phyloP scores from a whole-genome alignment of 2,888 invertebrate genomes.

The Pasiphila rectangulata region DNA sequence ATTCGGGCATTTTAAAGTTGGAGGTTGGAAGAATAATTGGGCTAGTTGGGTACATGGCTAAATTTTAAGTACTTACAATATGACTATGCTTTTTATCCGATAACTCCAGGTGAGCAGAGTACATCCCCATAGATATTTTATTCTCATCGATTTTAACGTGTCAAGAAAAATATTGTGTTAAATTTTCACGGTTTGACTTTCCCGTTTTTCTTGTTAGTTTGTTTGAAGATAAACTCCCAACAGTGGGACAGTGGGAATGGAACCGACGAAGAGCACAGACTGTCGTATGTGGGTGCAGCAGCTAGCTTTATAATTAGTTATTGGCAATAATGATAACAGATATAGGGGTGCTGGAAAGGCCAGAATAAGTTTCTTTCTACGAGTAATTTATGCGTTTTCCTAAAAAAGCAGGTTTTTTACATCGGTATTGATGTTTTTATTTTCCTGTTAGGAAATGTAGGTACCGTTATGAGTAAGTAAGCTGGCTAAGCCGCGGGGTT shows the following conservation, averaged over 20 bases:
- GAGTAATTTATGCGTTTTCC: background rate
- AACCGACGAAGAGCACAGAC: background rate
- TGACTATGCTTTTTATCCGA: background rate
- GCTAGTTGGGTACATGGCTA: no score
- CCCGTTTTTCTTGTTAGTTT: no score
- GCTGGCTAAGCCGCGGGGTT: no score
- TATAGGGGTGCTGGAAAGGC: constrained; percentile 18
- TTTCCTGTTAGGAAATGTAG: background rate
- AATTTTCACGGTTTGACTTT: no score
- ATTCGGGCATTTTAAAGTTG: no score
- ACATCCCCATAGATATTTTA: constrained; percentile 2
- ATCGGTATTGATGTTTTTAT: background rate
- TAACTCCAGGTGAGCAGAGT: background rate
- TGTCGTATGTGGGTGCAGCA: constrained; percentile 15
- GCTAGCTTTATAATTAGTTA: constrained; percentile 13
- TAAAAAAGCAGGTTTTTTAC: background rate
- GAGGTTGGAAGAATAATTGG: no score
- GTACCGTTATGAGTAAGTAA: no score
- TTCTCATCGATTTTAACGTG: no score
- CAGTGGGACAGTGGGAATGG: background rate
- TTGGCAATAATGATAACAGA: constrained; percentile 3
- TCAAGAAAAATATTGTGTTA: no score
- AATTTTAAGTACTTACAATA: constrained; percentile 9
- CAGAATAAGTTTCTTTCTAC: background rate
- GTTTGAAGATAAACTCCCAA: background rate